Base-by-base conservation (phyloP, 1,140 invertebrate species). In the Sarcophaga peregrina region DNA sequence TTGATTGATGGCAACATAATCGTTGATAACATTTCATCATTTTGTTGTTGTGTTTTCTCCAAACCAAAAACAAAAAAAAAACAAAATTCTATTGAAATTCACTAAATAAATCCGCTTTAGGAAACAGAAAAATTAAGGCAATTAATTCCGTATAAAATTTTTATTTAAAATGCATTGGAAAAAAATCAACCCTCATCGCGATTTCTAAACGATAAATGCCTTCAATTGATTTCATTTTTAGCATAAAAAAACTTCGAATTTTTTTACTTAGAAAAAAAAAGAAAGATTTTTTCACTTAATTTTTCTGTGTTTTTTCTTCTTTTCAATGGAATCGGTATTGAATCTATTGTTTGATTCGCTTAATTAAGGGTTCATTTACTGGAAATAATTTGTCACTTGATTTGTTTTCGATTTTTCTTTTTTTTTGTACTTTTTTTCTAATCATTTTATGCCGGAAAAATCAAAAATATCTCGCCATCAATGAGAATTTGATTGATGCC, bases 1-100 rank as follows among this genome's bases (percentile, higher is more conserved):
- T 68, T 68, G 62, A 68, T 68, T 25, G 62, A 68, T 68, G 9
- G 62, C 62, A 68, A 68, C 62, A 68, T 68, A 68, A 68, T 68
- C 62, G 62, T 7, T 20, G 17, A 68, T 68, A 68, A 68, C n/a
- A 25, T 68, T 68, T 68, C n/a, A 37, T 37, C 25, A 37, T n/a
- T n/a, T n/a, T n/a, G n/a, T n/a, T n/a, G n/a, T n/a, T n/a, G n/a
- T n/a, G n/a, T n/a, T n/a, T n/a, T n/a, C n/a, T n/a, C n/a, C n/a
- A n/a, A n/a, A n/a, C n/a, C n/a, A 37, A 37, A 37, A 37, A 37
- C 1, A 37, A 37, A 37, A 37, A 37, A 37, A 37, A 37, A 37
- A 37, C 25, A 20, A 68, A 68, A 20, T 10, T 25, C 7, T 3
- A 68, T 20, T 25, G 13, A 15, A 11, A 62, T 15, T 62, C 54